Conservation (phyloP, 23 tunicate species). For the Ciona savignyi region DNA sequence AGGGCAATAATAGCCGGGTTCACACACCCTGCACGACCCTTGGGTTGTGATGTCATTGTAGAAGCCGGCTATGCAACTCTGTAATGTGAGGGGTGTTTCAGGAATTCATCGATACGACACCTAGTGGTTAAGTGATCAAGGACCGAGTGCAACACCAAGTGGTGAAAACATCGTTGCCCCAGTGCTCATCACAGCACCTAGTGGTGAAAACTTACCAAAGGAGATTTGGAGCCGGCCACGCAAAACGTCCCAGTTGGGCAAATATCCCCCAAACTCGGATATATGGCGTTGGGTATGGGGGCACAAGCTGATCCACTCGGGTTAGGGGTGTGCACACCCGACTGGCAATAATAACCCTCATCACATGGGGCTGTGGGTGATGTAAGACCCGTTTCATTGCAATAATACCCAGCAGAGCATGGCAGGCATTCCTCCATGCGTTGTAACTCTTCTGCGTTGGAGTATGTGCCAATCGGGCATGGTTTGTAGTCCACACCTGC, state of each 20-base stretch:
- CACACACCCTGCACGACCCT: conserved; percentile 41
- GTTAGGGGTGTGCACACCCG: conserved; percentile 38
- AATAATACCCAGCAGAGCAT: conserved; percentile 55
- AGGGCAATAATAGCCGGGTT: conserved; percentile 70
- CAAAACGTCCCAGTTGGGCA: conserved; percentile 88
- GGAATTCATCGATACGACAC: too few relatives aligned
- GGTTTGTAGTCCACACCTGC: conserved; percentile 44
- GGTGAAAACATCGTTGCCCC: too few relatives aligned
- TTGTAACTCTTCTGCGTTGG: conserved; percentile 5
- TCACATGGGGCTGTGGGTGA: conserved; percentile 35
- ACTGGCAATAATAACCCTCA: conserved; percentile 73
- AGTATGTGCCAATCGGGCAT: conserved; percentile 88
- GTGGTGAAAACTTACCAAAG: conserved; percentile 43
- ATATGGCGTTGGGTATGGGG: conserved; percentile 20
- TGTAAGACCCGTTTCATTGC: conserved; percentile 53
- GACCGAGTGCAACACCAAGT: too few relatives aligned
- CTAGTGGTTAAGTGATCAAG: too few relatives aligned
- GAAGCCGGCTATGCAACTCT: conserved; percentile 61
- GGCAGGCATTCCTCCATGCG: conserved; percentile 39
- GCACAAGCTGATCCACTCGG: conserved; percentile 38
- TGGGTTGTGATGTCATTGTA: conserved; percentile 47
- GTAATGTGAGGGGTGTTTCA: too few relatives aligned
- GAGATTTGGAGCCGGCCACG: conserved; percentile 24
- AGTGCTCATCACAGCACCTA: too few relatives aligned
- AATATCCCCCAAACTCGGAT: conserved; percentile 58